Percentiles rank a stretch among this genome's conserved stretches.
phyloP scores from a whole-genome alignment of 2,113 vertebrate species.

The Chaetura pelagica region DNA sequence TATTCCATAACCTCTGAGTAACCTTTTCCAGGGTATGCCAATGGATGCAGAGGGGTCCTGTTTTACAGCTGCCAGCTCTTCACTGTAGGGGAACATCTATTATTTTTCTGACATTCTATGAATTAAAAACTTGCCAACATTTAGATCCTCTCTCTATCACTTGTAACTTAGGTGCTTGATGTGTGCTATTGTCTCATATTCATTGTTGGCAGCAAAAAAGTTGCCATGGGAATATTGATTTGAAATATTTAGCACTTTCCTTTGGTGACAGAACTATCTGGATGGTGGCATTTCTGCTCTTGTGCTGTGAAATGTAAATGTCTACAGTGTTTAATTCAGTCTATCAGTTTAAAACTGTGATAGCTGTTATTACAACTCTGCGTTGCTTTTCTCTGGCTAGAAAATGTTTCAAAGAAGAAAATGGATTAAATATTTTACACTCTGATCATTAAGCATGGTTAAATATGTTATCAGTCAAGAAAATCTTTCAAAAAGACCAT shows the following conservation, averaged over 20 bases:
- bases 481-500: neutral
- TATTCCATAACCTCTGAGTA: neutral
- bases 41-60: neutral
- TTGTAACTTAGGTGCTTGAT: neutral
- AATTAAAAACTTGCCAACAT: neutral
- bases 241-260: neutral
- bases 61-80: fast-evolving
- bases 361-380: neutral
- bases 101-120: neutral
- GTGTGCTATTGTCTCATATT: neutral
- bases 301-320: neutral
- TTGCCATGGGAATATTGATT: slow-evolving; percentile 24
- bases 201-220: neutral
- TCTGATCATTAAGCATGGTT: neutral
- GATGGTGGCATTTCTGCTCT: neutral
- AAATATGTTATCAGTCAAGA: neutral
- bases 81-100: fast-evolving
- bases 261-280: neutral
- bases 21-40: neutral
- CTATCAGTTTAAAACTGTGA: neutral
- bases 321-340: neutral
- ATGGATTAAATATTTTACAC: neutral
- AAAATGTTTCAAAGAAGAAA: neutral
- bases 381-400: neutral
- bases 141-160: neutral